Evolutionary conservation across 2,888 invertebrate genomes (phyloP), one percentile per base, ranked within the genome.

Genomic region (Phyllotreta striolata): DNA sequence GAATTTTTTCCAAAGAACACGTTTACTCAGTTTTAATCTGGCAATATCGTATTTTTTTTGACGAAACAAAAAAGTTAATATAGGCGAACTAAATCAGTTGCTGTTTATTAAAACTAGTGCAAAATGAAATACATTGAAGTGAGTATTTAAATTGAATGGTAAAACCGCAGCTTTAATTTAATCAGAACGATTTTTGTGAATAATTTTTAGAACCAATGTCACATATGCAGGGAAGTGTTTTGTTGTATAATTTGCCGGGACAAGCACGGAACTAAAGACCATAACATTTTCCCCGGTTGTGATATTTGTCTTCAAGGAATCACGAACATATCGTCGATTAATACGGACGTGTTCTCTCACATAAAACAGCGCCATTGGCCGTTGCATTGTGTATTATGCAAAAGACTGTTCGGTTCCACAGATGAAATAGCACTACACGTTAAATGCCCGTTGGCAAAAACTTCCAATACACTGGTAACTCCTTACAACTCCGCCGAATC

Each of bases 171-270:
- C 14, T 40, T 40, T 40, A 2, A 10, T 4, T 3, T 9, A 9
- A 1, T 10, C 9, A 6, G n/a, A 43, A 24, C 5, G 38, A 39
- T 8, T 24, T 10, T 40, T 46, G 10, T 13, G 12, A 7, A 39
- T 12, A 37, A 37, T 5, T 77, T 77, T 57, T 62, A 79, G 79
- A 77, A 77, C 67, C 70, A 72, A 13, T 80, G 80, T 63, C 72
- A 77, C 51, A 57, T 77, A 8, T 80, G 80, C 68, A 60, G 62
- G 39, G 73, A 74, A 70, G 69, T 72, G 14, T 79, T 78, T 68
- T 80, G 80, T 70, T 80, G 80, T 61, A 62, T 70, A 71, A 69
- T 69, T 37, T 80, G 80, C 67, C 77, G 80, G 6, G 59, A 68
- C 37, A 72, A 74, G 49, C 80, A 80, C 63, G 79, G 79, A 72